These are phyloP conservation scores for Drosophila lowei DNA, from an alignment of 1,140 invertebrate species.

Conservation along the genomic window DNA sequence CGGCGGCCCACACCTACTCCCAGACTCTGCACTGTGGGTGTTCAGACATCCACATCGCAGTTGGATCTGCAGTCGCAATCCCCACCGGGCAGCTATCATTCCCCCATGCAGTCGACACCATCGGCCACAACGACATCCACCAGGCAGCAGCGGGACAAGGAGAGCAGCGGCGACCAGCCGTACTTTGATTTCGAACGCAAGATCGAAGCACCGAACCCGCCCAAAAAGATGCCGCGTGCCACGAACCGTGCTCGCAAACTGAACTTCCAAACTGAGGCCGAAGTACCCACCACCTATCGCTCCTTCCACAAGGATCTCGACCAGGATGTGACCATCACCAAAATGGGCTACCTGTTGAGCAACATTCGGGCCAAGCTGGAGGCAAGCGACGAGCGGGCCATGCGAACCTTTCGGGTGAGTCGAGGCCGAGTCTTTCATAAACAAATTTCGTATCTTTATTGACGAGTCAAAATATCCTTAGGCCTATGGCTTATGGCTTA, in stretches of 20 bases:
- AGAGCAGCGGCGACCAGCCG: slow-evolving; percentile 19
- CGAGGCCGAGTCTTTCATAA: slow-evolving; percentile 12
- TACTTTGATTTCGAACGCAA: slow-evolving; percentile 75
- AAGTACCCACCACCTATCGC: slow-evolving; percentile 61
- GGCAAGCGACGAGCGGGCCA: slow-evolving; percentile 66
- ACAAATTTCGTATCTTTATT: slow-evolving; percentile 11
- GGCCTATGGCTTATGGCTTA: neutral
- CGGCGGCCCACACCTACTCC: slow-evolving; percentile 5
- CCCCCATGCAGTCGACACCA: slow-evolving; percentile 67
- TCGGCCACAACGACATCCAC: slow-evolving; percentile 46
- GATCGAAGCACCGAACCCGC: slow-evolving; percentile 62
- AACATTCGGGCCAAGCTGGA: slow-evolving; percentile 75
- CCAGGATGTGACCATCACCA: slow-evolving; percentile 72
- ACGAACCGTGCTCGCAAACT: slow-evolving; percentile 63
- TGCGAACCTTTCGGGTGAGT: slow-evolving; percentile 72
- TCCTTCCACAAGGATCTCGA: slow-evolving; percentile 76
- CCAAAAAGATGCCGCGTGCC: slow-evolving; percentile 57
- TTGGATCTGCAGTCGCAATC: slow-evolving; percentile 64
- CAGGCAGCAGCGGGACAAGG: slow-evolving; percentile 36
- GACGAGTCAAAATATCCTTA: slow-evolving; percentile 4
- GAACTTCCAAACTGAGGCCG: slow-evolving; percentile 47
- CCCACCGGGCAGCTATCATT: slow-evolving; percentile 77
- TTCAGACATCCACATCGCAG: slow-evolving; percentile 65
- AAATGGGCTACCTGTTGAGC: slow-evolving; percentile 73
- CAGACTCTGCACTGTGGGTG: slow-evolving; percentile 59